Evolutionary conservation across 1,140 invertebrate genomes (phyloP).

Genomic region (Penaeus vannamei): DNA sequence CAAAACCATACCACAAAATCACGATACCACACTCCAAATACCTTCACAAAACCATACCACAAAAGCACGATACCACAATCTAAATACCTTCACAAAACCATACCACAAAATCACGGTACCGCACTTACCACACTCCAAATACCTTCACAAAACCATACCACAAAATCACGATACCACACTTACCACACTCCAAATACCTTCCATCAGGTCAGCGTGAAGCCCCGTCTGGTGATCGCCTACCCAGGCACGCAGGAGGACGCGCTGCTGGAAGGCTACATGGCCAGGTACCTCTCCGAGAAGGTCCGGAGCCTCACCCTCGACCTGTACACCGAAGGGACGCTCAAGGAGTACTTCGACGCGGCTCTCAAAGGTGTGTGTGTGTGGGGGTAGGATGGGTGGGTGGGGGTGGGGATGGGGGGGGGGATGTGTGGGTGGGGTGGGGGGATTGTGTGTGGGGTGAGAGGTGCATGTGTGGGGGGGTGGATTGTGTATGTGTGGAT

Average conservation of each 20-base stretch:
- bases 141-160: no score
- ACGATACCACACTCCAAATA: no score
- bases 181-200: neutral
- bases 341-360: slow-evolving; percentile 42
- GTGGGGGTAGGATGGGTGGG: neutral
- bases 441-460: no score
- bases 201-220: slow-evolving; percentile 49
- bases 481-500: no score
- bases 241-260: slow-evolving; percentile 49
- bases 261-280: slow-evolving; percentile 47
- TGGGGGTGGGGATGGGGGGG: no score
- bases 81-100: no score
- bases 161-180: neutral
- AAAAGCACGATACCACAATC: no score
- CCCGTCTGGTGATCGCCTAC: slow-evolving; percentile 45
- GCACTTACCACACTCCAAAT: neutral
- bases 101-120: no score
- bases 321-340: slow-evolving; percentile 49
- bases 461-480: no score
- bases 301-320: slow-evolving; percentile 44
- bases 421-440: no score
- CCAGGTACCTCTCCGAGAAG: slow-evolving; percentile 48
- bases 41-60: no score
- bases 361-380: slow-evolving; percentile 48
- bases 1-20: no score